A percentile compares a stretch with the other conserved stretches of the same genome.
Evolutionary conservation across 2,888 invertebrate species (phyloP).

Genomic region (Mechanitis messenoides): DNA sequence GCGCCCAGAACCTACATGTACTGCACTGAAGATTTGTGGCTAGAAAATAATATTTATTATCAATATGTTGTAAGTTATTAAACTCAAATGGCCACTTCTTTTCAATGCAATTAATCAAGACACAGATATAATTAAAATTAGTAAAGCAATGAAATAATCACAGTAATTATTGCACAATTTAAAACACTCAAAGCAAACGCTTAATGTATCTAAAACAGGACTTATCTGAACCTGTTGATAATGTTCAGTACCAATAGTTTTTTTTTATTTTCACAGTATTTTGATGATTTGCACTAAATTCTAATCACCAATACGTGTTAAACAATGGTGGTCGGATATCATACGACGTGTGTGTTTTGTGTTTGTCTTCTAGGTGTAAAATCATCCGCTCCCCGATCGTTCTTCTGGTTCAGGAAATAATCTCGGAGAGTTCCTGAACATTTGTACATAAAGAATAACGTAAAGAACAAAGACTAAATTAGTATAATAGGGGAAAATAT

Average conservation of each 20-base stretch:
- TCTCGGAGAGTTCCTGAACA: constrained; percentile 66
- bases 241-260: constrained; percentile 10
- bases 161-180: constrained; percentile 21
- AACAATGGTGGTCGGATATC: constrained; percentile 53
- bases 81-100: constrained; percentile 2
- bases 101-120: constrained; percentile 23
- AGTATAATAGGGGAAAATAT: constrained; percentile 67
- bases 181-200: constrained; percentile 9
- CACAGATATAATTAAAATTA: constrained; percentile 18
- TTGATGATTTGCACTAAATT: constrained; percentile 15
- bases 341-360: constrained; percentile 62
- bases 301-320: constrained; percentile 22
- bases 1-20: constrained; percentile 56
- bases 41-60: not conserved
- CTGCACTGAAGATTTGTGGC: constrained; percentile 27
- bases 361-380: constrained; percentile 74
- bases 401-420: constrained; percentile 77
- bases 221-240: not conserved
- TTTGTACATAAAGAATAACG: constrained; percentile 66
- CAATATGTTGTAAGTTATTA: not conserved
- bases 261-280: constrained; percentile 6
- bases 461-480: constrained; percentile 76
- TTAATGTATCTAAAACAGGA: constrained; percentile 23
- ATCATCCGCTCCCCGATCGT: constrained; percentile 75
- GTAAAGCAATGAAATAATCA: constrained; percentile 1